Evolutionary conservation across 2,888 invertebrate genomes (phyloP).

Genomic region (Drosophila emarginata): DNA sequence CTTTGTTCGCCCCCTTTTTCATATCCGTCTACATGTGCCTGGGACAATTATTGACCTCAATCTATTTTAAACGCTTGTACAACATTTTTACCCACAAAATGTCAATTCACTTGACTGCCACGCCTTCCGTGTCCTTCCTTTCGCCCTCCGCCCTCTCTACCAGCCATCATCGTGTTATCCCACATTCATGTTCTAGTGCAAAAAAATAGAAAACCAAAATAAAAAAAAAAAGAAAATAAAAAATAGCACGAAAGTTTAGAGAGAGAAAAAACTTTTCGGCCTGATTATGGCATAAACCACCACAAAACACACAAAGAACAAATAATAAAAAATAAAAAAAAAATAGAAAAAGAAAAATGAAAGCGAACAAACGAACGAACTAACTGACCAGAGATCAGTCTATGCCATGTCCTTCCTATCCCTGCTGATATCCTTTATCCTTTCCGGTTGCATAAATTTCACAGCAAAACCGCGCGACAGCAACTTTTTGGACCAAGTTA

Average conservation of each 20-base stretch:
- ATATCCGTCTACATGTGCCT: slow-evolving; percentile 36
- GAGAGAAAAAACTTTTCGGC: slow-evolving; percentile 41
- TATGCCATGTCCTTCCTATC: slow-evolving; percentile 22
- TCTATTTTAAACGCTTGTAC: slow-evolving; percentile 58
- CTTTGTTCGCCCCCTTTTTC: background rate
- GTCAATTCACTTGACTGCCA: slow-evolving; percentile 43
- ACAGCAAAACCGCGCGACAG: slow-evolving; percentile 43
- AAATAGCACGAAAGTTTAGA: slow-evolving; percentile 14
- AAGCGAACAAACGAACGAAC: slow-evolving; percentile 8
- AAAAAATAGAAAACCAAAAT: background rate
- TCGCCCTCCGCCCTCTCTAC: background rate
- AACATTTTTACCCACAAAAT: slow-evolving; percentile 39
- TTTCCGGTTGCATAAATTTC: slow-evolving; percentile 66
- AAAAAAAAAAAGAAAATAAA: background rate
- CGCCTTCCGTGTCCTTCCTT: slow-evolving; percentile 19
- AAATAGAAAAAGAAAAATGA: slow-evolving; percentile 4
- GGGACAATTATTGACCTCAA: slow-evolving; percentile 66
- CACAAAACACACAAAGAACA: slow-evolving; percentile 13
- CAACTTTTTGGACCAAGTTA: slow-evolving; percentile 56
- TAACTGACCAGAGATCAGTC: slow-evolving; percentile 55
- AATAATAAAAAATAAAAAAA: slow-evolving; percentile 3
- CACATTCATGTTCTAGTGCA: slow-evolving; percentile 26
- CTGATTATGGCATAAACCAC: slow-evolving; percentile 37
- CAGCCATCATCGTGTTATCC: no score
- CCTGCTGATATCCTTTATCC: slow-evolving; percentile 62